A percentile compares a stretch with the other conserved stretches of the same genome.
These are phyloP conservation scores for Aleiodes leptofemur DNA, from an alignment of 2,888 invertebrate genomes.

Conservation along the genomic window DNA sequence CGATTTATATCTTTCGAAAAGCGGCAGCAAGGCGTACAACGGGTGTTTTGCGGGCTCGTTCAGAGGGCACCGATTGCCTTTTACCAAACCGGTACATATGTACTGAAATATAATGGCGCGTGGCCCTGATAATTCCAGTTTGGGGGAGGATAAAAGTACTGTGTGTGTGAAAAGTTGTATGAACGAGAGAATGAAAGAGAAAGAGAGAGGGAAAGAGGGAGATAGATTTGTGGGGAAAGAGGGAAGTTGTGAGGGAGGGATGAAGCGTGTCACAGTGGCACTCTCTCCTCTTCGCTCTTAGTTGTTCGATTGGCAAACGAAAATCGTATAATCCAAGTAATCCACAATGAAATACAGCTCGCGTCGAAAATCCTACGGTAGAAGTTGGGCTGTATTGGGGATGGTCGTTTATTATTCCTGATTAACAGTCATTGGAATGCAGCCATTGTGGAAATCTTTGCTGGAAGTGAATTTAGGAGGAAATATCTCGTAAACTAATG, in stretches of 20 bases:
- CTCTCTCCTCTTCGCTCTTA: constrained; percentile 58
- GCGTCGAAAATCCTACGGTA: constrained; percentile 57
- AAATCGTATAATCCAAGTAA: constrained; percentile 66
- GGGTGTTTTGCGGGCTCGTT: constrained; percentile 59
- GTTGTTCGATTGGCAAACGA: constrained; percentile 59
- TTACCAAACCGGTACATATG: constrained; percentile 53
- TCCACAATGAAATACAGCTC: constrained; percentile 68
- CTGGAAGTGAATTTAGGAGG: not conserved
- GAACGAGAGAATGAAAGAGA: constrained; percentile 4
- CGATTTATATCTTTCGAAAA: constrained; percentile 52
- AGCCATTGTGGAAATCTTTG: not conserved
- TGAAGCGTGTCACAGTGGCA: constrained; percentile 29
- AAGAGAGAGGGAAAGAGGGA: constrained; percentile 15
- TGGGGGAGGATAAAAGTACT: constrained; percentile 25
- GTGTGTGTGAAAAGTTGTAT: constrained; percentile 2
- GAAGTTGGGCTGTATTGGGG: constrained; percentile 54
- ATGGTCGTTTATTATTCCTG: constrained; percentile 64
- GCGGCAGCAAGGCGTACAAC: constrained; percentile 54
- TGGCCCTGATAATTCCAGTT: constrained; percentile 45
- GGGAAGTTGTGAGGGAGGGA: constrained; percentile 22
- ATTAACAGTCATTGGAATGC: constrained; percentile 52
- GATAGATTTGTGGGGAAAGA: constrained; percentile 6
- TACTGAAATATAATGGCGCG: constrained; percentile 49
- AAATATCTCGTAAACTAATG: not conserved
- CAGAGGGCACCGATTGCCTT: constrained; percentile 57